A percentile compares a stretch with the other conserved stretches of the same genome.
phyloP scores from a whole-genome alignment of 2,797 vertebrate species.

The Falco concolor region DNA sequence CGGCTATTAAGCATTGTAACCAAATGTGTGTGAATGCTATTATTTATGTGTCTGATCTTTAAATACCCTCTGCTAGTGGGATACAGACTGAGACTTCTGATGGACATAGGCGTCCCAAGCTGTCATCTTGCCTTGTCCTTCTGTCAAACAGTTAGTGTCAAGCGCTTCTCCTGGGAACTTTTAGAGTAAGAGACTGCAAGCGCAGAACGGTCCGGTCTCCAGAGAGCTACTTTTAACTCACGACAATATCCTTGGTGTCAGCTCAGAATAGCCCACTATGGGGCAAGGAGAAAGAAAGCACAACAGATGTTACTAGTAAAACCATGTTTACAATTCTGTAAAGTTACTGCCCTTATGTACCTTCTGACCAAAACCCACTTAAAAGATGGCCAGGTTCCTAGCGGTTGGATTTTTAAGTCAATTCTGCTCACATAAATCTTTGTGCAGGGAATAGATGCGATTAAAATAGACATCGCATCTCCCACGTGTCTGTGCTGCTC shows the following conservation, averaged over 20 bases:
- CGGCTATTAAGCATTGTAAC: slow-evolving; percentile 36
- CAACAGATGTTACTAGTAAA: slow-evolving; percentile 75
- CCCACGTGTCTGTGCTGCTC: not conserved
- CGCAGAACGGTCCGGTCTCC: slow-evolving; percentile 34
- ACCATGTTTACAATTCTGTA: slow-evolving; percentile 51
- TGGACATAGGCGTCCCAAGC: slow-evolving; percentile 44
- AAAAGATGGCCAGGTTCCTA: not conserved
- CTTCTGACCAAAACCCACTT: slow-evolving; percentile 46
- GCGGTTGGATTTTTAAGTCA: not conserved
- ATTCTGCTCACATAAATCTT: not conserved
- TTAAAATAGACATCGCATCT: not conserved
- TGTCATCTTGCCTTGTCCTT: slow-evolving; percentile 66
- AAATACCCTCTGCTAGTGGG: slow-evolving; percentile 57
- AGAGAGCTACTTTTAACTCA: slow-evolving; percentile 66
- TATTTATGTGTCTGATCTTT: slow-evolving; percentile 57
- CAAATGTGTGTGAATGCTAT: slow-evolving; percentile 42
- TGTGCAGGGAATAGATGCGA: accelerated
- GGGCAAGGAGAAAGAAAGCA: slow-evolving; percentile 60
- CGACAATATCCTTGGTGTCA: slow-evolving; percentile 60
- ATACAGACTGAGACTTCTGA: slow-evolving; percentile 46
- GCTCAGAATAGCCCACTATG: slow-evolving; percentile 72
- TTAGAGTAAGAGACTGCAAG: slow-evolving; percentile 24
- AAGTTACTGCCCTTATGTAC: slow-evolving; percentile 47
- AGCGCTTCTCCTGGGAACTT: slow-evolving; percentile 61
- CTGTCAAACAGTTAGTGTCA: slow-evolving; percentile 57